Base-by-base conservation (phyloP, 2,888 invertebrate species). In the Neoscelio sp. region DNA sequence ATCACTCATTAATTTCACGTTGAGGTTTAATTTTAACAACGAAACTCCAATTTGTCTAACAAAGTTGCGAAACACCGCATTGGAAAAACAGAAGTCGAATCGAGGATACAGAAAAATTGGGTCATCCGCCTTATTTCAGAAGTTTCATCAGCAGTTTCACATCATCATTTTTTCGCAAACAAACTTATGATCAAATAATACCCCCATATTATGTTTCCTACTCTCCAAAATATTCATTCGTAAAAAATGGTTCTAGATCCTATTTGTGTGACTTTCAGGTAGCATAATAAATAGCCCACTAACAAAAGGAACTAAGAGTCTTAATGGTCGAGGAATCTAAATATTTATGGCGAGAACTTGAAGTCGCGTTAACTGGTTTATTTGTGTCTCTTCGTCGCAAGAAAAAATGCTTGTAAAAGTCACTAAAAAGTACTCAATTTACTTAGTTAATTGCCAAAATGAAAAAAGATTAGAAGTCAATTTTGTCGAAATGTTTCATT, bases 71-170 rank as follows among this genome's bases (percentile, higher is more conserved):
- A 44, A 15, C 17, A 33, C 12, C 20, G 50, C 5, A 44, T 40
- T 60, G 62, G 62, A 60, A 71, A 71, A 71, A 62, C 62, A 38
- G 62, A 54, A 56, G 33, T 58, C 20, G 52, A 15, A 18, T 33
- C 28, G 2, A 18, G 33, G 48, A 28, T 30, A 42, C 52, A 38
- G 54, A 62, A 46, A 62, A 71, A 71, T 71, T 71, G 40, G 71
- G 71, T 71, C 71, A 71, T 71, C 71, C 58, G 71, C 71, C 71
- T 71, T 71, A 62, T 71, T 71, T 62, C 71, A 60, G 62, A 46
- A 71, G 71, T 71, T 71, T 71, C 62, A 71, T 54, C 62, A 71
- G 71, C 50, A 33, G 62, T 60, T 71, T 54, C 52, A 42, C 44
- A 52, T 44, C 62, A 62, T 71, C 62, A 71, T 42, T 71, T 71